These are phyloP conservation scores for Plumapathes pennacea DNA, from an alignment of 92 coral and sea anemone genomes.

Conservation along the genomic window DNA sequence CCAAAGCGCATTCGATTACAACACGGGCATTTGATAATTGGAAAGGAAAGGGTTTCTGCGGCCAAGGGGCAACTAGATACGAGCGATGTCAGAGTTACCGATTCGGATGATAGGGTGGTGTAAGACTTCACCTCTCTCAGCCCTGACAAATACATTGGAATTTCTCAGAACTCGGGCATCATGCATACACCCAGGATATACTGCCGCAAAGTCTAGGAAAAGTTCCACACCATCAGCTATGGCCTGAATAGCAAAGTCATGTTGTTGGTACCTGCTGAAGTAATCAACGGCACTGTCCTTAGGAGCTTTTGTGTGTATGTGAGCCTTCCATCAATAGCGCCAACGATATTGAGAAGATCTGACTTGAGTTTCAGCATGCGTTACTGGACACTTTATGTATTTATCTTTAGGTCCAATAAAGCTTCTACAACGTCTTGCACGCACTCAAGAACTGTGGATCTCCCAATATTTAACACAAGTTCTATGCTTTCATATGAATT, in stretches of 20 bases:
- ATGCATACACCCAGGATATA: slow-evolving; percentile 25
- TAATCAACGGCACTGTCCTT: slow-evolving; percentile 5
- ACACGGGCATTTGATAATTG: slow-evolving; percentile 18
- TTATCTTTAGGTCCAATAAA: not conserved
- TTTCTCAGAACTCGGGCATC: slow-evolving; percentile 36
- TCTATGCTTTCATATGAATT: too few species aligned
- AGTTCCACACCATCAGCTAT: slow-evolving; percentile 18
- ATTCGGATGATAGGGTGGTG: slow-evolving; percentile 21
- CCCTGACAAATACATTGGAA: slow-evolving; percentile 24
- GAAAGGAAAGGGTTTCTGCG: slow-evolving; percentile 18
- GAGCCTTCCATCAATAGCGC: too few species aligned
- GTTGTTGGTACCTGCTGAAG: slow-evolving; percentile 9
- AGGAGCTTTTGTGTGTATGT: too few species aligned
- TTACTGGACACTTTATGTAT: not conserved
- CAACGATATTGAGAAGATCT: too few species aligned
- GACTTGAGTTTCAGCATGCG: too few species aligned
- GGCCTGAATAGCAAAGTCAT: slow-evolving; percentile 21
- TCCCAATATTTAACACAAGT: too few species aligned
- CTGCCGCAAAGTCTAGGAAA: slow-evolving; percentile 38
- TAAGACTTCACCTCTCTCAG: too few species aligned
- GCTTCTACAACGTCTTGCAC: too few species aligned
- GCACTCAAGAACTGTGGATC: too few species aligned
- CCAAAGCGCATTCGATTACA: slow-evolving; percentile 32
- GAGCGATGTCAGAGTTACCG: slow-evolving; percentile 17
- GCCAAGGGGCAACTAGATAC: slow-evolving; percentile 23